Evolutionary conservation across 2,797 vertebrate genomes (phyloP), one percentile per base, ranked within the genome.

Genomic region (Mus caroli): DNA sequence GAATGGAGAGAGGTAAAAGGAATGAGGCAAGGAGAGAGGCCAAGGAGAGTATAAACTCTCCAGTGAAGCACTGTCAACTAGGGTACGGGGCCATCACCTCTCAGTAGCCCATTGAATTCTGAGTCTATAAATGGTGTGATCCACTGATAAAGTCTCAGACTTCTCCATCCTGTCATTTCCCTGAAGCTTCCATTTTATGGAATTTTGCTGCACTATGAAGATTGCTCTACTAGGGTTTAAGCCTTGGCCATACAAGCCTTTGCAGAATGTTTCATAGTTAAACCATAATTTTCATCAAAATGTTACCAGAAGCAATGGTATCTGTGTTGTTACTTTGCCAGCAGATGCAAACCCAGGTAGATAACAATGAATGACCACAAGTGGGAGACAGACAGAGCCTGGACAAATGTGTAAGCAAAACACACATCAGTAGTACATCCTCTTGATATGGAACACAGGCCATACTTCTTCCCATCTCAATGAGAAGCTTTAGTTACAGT

Each of bases 71-170:
- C 34, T 22, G 4, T 24, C 52, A 31, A 60, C 17, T 0, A 34
- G 17, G 37, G 26, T 11, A 5, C 17, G 1, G 9, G 1, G 24
- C 6, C 54, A 24, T 4, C 1, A 43, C 9, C 9, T 26, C 22
- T 26, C 22, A n/a, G 14, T 0, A 58, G 3, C 10, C 26, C 50
- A 34, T 22, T 64, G 1, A 58, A 9, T 43, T 58, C 20, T 43
- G 37, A 58, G 11, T 34, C 19, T 56, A 22, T 34, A 17, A 22
- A 34, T 40, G 34, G 24, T 20, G 9, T 56, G n/a, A 46, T 20
- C 9, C 52, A 34, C 11, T 46, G 19, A 22, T 60, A 13, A 60
- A 13, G 71, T 24, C 71, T 10, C 1, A 46, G 17, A 40, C 34
- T 31, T 76, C n/a, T 8, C 5, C 4, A 34, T 78, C 40, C 40